Conservation (phyloP, 1,140 invertebrate species). For the Trichomalopsis sarcophagae region DNA sequence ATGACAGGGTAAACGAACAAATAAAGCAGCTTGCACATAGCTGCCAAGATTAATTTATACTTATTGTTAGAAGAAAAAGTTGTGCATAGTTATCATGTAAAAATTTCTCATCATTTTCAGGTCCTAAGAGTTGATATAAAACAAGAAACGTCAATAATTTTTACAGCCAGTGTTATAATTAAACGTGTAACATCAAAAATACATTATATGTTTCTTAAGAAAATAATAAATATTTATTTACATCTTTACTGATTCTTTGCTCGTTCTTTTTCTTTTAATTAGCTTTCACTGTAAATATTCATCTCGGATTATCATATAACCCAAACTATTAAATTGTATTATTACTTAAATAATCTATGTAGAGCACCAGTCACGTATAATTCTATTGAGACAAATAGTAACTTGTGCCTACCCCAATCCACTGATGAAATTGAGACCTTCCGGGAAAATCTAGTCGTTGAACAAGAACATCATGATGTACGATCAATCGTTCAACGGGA, state of each 20-base stretch:
- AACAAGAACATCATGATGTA: conserved; percentile 90
- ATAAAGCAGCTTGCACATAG: conserved; percentile 43
- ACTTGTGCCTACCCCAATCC: conserved; percentile 87
- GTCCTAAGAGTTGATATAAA: conserved; percentile 46
- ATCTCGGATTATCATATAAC: too few species aligned
- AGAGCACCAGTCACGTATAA: neutral
- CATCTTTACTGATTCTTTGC: neutral
- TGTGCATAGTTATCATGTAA: conserved; percentile 49
- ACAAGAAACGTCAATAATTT: conserved; percentile 52
- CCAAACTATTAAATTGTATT: too few species aligned
- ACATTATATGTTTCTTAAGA: conserved; percentile 52
- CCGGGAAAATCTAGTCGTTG: conserved; percentile 95
- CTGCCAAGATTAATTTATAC: conserved; percentile 52
- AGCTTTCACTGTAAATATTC: too few species aligned
- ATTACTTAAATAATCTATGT: too few species aligned
- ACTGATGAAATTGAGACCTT: conserved; percentile 91
- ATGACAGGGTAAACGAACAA: conserved; percentile 8
- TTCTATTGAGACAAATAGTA: neutral
- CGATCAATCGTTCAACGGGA: conserved; percentile 82
- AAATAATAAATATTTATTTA: conserved; percentile 33
- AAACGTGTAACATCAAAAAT: conserved; percentile 48
- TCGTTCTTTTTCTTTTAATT: too few species aligned
- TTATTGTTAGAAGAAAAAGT: conserved; percentile 51
- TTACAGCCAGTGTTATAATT: conserved; percentile 51
- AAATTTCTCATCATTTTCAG: conserved; percentile 52